Evolutionary conservation across 2,888 invertebrate species (phyloP).

Genomic region (Conus canariensis): DNA sequence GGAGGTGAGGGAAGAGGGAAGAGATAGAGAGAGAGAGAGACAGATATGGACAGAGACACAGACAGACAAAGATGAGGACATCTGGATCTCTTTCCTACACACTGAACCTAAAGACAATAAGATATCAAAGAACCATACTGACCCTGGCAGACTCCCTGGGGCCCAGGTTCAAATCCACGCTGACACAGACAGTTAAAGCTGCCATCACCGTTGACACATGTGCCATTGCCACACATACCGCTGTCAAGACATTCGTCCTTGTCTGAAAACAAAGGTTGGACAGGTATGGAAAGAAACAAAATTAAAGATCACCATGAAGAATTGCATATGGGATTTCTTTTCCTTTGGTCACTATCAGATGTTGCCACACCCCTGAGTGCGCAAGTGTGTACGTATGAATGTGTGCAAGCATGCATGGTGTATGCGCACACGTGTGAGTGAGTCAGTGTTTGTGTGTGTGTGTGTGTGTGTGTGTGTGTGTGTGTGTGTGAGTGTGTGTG

Average conservation of each 20-base stretch:
- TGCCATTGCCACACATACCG: constrained; percentile 89
- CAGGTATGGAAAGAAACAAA: background rate
- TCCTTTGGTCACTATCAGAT: no score
- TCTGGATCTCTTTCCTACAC: background rate
- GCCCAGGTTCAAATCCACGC: constrained; percentile 88
- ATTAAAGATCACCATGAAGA: no score
- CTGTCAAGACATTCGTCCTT: constrained; percentile 91
- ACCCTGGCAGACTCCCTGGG: constrained; percentile 84
- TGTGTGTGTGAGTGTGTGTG: no score
- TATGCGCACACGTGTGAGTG: no score
- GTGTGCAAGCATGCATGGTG: no score
- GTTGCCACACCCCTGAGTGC: no score
- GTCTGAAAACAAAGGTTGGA: constrained; percentile 79
- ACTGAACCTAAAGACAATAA: background rate
- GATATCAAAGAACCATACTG: constrained; percentile 12
- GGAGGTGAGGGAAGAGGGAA: background rate
- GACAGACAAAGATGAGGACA: background rate
- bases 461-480: no score
- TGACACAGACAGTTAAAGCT: constrained; percentile 90
- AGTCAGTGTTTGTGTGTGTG: no score
- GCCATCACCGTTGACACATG: constrained; percentile 89
- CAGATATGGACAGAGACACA: background rate
- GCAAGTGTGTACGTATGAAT: no score
- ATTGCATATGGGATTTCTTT: no score
- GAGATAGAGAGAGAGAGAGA: constrained; percentile 9